Base-by-base conservation (phyloP, 2,888 invertebrate genomes). In the Erebia palarica region DNA sequence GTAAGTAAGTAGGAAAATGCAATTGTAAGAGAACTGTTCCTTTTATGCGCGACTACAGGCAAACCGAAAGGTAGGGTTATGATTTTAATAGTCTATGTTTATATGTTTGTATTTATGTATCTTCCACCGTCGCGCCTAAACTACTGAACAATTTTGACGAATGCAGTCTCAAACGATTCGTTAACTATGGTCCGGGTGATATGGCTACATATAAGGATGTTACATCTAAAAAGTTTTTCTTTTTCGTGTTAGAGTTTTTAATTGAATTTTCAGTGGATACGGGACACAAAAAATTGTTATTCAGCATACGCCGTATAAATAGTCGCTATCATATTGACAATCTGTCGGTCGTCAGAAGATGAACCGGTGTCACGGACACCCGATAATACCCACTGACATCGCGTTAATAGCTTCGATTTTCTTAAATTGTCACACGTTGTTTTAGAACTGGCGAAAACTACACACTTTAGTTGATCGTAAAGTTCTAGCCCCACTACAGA, bases 341-440 rank as follows among this genome's bases (percentile, higher is more conserved):
- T 91, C 87, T 85, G 84, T 84, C 82, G 83, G 81, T 85, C 84
- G 82, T 82, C 82, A 81, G 75, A 82, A 90, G 87, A 91, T 91
- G 87, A 91, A 89, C 92, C 82, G 79, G 78, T 86, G 92, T 92
- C 92, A 92, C 83, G 92, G 92, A 79, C 90, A 78, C 68, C 75
- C 79, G 92, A 92, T 92, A 92, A 91, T 81, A 79, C 78, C 67
- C 81, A 79, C 78, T 68, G 78, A 80, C 83, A 79, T 79, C 79
- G 69, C 75, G 76, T 81, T 82, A 16, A 82, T 81, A 81, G 82
- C 82, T 84, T 82, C 74, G 81, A 84, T 83, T 87, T 87, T 84
- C 81, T 83, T 84, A 77, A 77, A 78, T 75, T 73, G 59, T 68
- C 49, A 58, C 27, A 53, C 59, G 16, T 58, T 68, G 63, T 68